Conservation (phyloP, 2,113 vertebrate genomes). For the Tichodroma muraria region DNA sequence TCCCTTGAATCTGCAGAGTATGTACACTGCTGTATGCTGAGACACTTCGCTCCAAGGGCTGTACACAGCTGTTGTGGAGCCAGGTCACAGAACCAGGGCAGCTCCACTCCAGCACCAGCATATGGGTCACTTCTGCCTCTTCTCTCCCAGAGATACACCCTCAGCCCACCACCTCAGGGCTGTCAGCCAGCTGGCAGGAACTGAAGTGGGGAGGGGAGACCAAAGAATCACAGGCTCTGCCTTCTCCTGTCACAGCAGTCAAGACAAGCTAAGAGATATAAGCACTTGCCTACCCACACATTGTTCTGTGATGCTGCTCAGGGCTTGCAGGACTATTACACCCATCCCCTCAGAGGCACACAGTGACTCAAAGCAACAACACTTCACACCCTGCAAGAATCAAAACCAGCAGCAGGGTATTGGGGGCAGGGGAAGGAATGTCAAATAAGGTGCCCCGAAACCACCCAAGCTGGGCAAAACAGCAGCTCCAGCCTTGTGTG, state of each 20-base stretch:
- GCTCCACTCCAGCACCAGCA: background rate
- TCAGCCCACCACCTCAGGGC: background rate
- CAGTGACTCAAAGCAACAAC: background rate
- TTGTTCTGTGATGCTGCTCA: background rate
- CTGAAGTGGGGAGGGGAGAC: background rate
- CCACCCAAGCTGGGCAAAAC: rapidly evolving
- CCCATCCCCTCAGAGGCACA: background rate
- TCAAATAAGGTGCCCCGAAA: rapidly evolving
- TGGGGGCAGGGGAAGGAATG: background rate
- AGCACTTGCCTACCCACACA: background rate
- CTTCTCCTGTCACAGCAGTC: background rate
- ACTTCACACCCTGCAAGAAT: background rate
- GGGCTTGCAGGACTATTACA: background rate
- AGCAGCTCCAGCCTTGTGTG: background rate
- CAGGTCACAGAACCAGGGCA: background rate
- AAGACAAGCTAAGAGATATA: background rate
- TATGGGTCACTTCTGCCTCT: rapidly evolving
- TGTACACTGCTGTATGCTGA: background rate
- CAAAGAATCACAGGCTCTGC: background rate
- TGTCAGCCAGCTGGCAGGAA: background rate
- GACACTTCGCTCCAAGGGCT: rapidly evolving
- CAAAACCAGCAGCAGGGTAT: background rate
- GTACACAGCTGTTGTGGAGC: rapidly evolving
- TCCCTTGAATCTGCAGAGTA: background rate
- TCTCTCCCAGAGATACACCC: background rate